Conservation (phyloP, 2,797 vertebrate species). For the Eulemur rubriventer region DNA sequence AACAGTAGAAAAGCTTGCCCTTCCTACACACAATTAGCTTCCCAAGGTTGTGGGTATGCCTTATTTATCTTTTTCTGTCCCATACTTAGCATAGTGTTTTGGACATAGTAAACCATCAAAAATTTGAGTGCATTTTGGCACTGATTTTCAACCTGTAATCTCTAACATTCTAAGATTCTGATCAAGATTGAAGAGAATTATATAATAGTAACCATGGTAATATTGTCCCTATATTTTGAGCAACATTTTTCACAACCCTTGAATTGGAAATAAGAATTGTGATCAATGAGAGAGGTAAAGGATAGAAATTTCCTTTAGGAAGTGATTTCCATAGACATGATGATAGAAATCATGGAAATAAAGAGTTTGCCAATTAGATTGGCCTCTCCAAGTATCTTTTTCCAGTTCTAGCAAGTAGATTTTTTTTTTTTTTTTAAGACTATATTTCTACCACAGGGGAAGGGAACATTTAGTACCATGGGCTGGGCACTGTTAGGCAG, state of each 20-base stretch:
- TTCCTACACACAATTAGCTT: background rate
- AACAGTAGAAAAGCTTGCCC: background rate
- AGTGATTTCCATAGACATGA: background rate
- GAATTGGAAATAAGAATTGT: background rate
- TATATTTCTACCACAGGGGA: background rate
- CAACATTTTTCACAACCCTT: background rate
- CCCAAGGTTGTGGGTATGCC: background rate
- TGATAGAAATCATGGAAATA: background rate
- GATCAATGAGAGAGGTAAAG: background rate
- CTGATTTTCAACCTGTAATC: background rate
- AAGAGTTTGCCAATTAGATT: background rate
- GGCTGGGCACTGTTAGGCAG: background rate
- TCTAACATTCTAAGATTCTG: background rate
- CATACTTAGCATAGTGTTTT: background rate
- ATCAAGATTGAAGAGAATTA: background rate
- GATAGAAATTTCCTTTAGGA: background rate
- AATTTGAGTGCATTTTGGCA: background rate
- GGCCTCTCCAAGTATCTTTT: background rate
- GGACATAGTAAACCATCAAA: background rate
- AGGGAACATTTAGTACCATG: background rate
- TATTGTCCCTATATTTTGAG: background rate
- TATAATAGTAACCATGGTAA: background rate
- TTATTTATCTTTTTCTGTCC: background rate
- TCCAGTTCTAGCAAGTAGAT: background rate
- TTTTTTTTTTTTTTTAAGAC: background rate